Base-by-base conservation (phyloP, 2,888 invertebrate genomes). In the Hemistola chrysoprasaria region DNA sequence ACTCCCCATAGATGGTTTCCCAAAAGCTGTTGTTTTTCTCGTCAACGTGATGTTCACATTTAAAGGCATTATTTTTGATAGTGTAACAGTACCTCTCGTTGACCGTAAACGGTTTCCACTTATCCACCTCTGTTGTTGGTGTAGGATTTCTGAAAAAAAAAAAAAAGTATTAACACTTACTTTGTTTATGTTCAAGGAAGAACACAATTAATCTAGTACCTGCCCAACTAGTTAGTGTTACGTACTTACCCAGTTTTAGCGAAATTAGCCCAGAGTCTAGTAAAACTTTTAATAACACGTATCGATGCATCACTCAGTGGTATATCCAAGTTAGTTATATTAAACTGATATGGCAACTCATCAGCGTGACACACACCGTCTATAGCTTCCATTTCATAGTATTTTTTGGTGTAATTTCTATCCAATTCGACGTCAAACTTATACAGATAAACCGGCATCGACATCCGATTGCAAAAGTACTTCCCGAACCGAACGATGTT, bases 361-460 rank as follows among this genome's bases (percentile, higher is more conserved):
- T 88, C 88, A 1, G 81, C 69, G 47, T 88, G 88, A 51, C 88
- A 88, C 1, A 80, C 85, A 1, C 87, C 88, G 31, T 68, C 48
- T 1, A 76, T 35, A 2, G 53, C 40, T 2, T 80, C 67, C 79
- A 87, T 77, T 25, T 81, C 72, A 37, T 87, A 87, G 27, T 59
- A 48, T 28, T 61, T 73, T 58, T 87, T 87, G 7, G 75, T 70
- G 35, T 66, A 65, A 56, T 85, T 87, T 30, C 87, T 68, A 31
- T 84, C 86, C 7, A 82, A 79, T 63, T 86, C 86, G 3, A 76
- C 74, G 1, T 49, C 52, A 53, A 88, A 86, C 46, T 80, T 75
- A 52, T 86, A 88, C 4, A 86, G 40, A 45, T 71, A 87, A 4
- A 78, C 74, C 1, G 83, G 74, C 40, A 56, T 55, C 0, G 65